Conservation (phyloP, 2,888 invertebrate genomes). For the Perizoma flavofasciatum region DNA sequence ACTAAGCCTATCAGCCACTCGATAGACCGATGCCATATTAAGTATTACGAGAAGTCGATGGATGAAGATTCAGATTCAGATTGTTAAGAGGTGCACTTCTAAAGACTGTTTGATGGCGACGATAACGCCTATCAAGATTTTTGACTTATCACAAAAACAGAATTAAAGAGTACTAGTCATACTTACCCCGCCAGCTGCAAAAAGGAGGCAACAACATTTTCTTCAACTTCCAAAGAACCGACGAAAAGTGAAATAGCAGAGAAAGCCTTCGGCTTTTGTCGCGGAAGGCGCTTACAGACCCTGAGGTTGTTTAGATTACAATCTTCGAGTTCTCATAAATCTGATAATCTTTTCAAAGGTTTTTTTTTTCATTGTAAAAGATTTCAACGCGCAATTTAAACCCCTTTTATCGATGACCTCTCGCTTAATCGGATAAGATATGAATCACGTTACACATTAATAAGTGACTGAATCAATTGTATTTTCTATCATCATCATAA, state of each 20-base stretch:
- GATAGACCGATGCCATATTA: no score
- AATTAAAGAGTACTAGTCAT: no score
- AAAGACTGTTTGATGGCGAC: no score
- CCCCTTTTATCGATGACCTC: slow-evolving; percentile 43
- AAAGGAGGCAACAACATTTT: slow-evolving; percentile 10
- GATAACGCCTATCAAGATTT: no score
- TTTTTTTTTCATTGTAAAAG: slow-evolving; percentile 35
- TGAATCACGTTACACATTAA: slow-evolving; percentile 30
- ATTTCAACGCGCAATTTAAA: slow-evolving; percentile 56
- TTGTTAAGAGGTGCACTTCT: no score
- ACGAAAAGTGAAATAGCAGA: slow-evolving; percentile 44
- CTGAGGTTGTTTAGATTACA: slow-evolving; percentile 60
- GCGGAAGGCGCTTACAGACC: slow-evolving; percentile 57
- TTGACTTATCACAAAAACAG: no score
- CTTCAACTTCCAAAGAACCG: slow-evolving; percentile 14
- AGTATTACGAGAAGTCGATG: no score
- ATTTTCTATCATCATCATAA: slow-evolving; percentile 15
- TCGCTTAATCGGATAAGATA: slow-evolving; percentile 45
- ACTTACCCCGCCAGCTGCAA: neutral
- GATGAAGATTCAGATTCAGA: no score
- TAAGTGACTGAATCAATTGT: slow-evolving; percentile 30
- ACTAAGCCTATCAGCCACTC: no score
- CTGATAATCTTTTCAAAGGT: slow-evolving; percentile 58
- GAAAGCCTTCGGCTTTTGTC: slow-evolving; percentile 58
- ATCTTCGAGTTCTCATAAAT: slow-evolving; percentile 61